Evolutionary conservation across 2,797 vertebrate species (phyloP).

Genomic region (Chelon auratus): DNA sequence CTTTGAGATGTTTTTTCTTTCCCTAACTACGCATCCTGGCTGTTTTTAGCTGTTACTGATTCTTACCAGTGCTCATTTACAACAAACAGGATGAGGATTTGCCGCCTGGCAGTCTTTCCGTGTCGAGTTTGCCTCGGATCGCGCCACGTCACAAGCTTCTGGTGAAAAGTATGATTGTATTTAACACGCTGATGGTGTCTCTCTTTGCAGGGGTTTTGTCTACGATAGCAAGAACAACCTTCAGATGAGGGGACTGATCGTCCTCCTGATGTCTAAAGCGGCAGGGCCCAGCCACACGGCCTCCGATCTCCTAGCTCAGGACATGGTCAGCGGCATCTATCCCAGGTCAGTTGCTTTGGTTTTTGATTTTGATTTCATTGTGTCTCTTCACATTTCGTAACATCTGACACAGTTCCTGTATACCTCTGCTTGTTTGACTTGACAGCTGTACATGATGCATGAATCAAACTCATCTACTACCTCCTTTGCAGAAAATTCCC

Average conservation of each 20-base stretch:
- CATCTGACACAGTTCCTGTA: not conserved
- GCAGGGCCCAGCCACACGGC: constrained; percentile 88
- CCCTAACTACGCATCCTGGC: not conserved
- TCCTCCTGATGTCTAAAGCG: constrained; percentile 95
- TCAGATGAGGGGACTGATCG: constrained; percentile 93
- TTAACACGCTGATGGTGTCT: constrained; percentile 6
- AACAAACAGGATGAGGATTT: no score
- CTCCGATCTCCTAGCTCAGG: constrained; percentile 82
- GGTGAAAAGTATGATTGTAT: not conserved
- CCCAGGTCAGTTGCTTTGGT: constrained; percentile 80
- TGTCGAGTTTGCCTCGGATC: no score
- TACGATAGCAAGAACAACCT: constrained; percentile 92
- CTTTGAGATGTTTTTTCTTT: not conserved
- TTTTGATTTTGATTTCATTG: no score
- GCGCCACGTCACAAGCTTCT: not conserved
- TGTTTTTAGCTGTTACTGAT: no score
- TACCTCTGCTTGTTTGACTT: not conserved
- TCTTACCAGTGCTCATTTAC: no score
- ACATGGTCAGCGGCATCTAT: constrained; percentile 96
- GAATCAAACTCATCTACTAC: constrained; percentile 14
- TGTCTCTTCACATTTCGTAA: no score
- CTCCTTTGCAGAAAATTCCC: constrained; percentile 18
- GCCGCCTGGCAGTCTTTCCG: no score
- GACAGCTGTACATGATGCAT: constrained; percentile 8
- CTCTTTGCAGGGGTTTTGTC: constrained; percentile 89